Evolutionary conservation across 2,888 invertebrate species (phyloP).

Genomic region (Microdon myrmicae): DNA sequence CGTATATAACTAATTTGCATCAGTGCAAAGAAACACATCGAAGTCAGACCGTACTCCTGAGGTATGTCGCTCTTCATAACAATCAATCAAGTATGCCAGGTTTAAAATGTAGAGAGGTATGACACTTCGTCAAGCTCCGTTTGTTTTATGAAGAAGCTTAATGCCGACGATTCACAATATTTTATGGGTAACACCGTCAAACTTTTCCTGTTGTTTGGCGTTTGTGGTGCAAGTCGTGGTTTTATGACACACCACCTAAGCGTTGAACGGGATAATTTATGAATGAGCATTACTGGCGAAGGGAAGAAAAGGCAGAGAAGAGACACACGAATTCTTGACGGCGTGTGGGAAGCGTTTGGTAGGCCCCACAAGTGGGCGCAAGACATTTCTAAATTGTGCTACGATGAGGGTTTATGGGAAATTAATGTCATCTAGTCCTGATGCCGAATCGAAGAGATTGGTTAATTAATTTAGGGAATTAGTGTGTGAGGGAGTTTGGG

Average conservation of each 20-base stretch:
- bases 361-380: constrained; percentile 28
- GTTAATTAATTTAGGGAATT: constrained; percentile 41
- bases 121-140: constrained; percentile 3
- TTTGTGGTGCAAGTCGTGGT: neutral
- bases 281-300: constrained; percentile 23
- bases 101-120: no score
- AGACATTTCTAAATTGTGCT: constrained; percentile 36
- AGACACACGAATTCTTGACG: neutral
- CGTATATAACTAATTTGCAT: neutral
- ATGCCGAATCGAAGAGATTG: constrained; percentile 16
- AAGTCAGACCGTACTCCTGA: constrained; percentile 14
- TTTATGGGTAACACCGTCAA: no score
- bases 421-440: constrained; percentile 39
- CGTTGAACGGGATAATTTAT: constrained; percentile 33
- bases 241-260: constrained; percentile 24
- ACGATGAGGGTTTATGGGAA: constrained; percentile 37
- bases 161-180: no score
- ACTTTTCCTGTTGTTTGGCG: neutral
- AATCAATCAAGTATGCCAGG: constrained; percentile 32
- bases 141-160: constrained; percentile 7
- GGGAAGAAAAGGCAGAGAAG: neutral
- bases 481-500: constrained; percentile 5
- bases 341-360: neutral
- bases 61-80: constrained; percentile 21
- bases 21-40: constrained; percentile 5